Evolutionary conservation across 1,140 invertebrate genomes (phyloP), one percentile per base, ranked within the genome.

Genomic region (Paracyclopina nana): DNA sequence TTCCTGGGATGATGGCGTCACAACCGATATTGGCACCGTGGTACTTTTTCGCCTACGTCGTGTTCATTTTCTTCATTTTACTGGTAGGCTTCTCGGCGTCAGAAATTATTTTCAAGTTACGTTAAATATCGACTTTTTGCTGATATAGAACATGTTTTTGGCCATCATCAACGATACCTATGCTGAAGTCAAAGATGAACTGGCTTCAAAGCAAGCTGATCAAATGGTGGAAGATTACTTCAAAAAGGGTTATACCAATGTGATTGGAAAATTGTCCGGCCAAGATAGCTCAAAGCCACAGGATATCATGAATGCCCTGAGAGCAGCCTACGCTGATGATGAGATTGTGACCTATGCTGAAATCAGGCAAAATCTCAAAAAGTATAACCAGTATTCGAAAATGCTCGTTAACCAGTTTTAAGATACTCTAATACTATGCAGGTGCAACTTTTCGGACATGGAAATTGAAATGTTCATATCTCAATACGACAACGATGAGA

Each of bases 81-180:
- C 63, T 84, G 69, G 76, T 78, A 62, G 56, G 57, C 49, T 40
- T 14, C 20, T 38, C 20, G 3, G 9, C n/a, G n/a, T 4, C 34
- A 16, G 2, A 20, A 3, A 2, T 38, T 38, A 4, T 38, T 8
- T 38, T 9, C 34, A 3, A 4, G 8, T n/a, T 4, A 38, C 34
- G 9, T 20, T 38, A 16, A 16, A 2, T 38, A 4, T 38, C 20
- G 34, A 16, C 34, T 8, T 16, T 38, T 38, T 38, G 14, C 20
- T 3, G 34, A 52, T 64, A 3, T 56, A 77, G 74, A 82, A 82
- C 62, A 82, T 83, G 79, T 83, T 83, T 62, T 61, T 84, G 61
- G 80, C 81, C 50, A 83, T 83, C 56, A 81, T 83, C 55, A 82
- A 80, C 58, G 80, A 84, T 60, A 77, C 77, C 0, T 79, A 79